phyloP scores from a whole-genome alignment of 2,113 vertebrate species.

The Lota lota region DNA sequence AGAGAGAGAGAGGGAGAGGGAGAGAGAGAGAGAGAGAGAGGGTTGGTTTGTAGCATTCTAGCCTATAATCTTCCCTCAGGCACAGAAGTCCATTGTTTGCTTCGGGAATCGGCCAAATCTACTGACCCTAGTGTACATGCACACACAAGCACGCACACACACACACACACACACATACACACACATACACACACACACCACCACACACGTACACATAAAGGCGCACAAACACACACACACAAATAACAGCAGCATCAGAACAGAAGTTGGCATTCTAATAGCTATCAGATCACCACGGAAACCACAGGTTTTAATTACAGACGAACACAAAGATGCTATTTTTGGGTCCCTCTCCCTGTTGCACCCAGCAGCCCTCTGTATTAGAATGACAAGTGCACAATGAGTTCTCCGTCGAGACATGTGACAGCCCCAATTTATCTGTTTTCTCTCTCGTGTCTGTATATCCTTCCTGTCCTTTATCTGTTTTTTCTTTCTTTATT shows the following conservation, averaged over 20 bases:
- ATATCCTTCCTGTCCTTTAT: background rate
- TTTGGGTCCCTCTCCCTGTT: conserved; percentile 53
- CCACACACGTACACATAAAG: background rate
- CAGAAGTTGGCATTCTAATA: conserved; percentile 68
- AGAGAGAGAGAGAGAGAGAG: conserved; percentile 1
- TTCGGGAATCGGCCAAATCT: conserved; percentile 58
- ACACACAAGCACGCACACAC: conserved; percentile 26
- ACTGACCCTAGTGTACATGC: conserved; percentile 43
- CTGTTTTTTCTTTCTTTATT: background rate
- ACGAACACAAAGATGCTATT: conserved; percentile 66
- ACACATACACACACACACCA: conserved; percentile 20
- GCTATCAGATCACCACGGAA: conserved; percentile 53
- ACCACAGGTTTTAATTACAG: conserved; percentile 48
- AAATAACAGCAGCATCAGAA: conserved; percentile 37
- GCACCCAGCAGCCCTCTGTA: conserved; percentile 32
- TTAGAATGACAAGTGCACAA: conserved; percentile 37
- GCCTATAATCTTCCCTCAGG: conserved; percentile 57
- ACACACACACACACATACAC: conserved; percentile 28
- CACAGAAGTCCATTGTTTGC: conserved; percentile 71
- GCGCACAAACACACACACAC: background rate
- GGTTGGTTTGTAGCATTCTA: conserved; percentile 43
- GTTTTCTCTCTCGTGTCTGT: conserved; percentile 6
- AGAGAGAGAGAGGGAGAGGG: background rate
- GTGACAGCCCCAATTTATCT: conserved; percentile 49
- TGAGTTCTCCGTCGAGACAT: conserved; percentile 46